Base-by-base conservation (phyloP, 2,888 invertebrate species). In the Miltochrista miniata region DNA sequence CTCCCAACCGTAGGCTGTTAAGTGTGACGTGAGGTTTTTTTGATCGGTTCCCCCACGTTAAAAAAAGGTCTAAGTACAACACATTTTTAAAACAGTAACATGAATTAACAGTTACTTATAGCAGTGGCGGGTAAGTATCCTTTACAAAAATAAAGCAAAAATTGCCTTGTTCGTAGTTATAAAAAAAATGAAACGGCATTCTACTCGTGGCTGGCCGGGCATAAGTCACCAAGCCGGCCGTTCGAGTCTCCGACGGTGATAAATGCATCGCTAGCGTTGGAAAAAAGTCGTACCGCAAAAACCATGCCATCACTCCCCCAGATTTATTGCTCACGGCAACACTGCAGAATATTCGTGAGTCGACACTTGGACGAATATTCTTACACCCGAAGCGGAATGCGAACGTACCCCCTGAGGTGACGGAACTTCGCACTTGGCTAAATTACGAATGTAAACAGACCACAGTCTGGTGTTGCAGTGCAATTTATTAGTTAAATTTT, bases 241-340 rank as follows among this genome's bases (percentile, higher is more conserved):
- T 46, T 55, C 64, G 67, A 64, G 62, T 60, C 60, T 60, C 58
- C 64, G 54, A 61, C 85, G 18, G 65, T 90, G 90, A 91, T 90
- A 89, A 85, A 90, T 88, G 84, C 72, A 74, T 70, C 68, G 78
- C 86, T 86, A 87, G 88, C 87, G 90, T 90, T 88, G 88, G 90
- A 91, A 91, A 90, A 91, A 90, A 90, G 90, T 90, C 90, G 84
- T 79, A 68, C 76, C 75, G 81, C 83, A 87, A 87, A 90, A 90
- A 89, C 76, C 74, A 64, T 79, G 78, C 80, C 87, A 89, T 91
- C 90, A 90, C 85, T 89, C 88, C 75, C 65, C 64, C 74, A 72
- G 83, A 91, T 90, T 90, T 91, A 91, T 90, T 81, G 83, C 81
- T 72, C 80, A 79, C 74, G 82, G 83, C 79, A 79, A 81, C 81